Percentiles rank a stretch among this genome's conserved stretches.
These are phyloP conservation scores for Myotis myotis DNA, from an alignment of 2,797 vertebrate species.

Conservation along the genomic window DNA sequence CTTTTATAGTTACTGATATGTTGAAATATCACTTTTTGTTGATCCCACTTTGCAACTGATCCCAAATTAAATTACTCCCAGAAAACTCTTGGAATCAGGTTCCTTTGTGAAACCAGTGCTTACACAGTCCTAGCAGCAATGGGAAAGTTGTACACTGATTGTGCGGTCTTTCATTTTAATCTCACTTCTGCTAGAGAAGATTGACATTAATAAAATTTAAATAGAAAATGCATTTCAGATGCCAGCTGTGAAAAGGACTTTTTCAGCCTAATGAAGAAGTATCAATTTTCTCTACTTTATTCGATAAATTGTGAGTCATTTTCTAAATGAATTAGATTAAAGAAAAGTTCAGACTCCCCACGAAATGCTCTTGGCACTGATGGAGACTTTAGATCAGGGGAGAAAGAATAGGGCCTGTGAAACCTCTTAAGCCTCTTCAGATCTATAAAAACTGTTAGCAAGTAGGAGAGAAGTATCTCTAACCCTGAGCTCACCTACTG, in stretches of 20 bases:
- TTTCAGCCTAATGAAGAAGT: slow-evolving; percentile 88
- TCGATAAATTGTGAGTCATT: slow-evolving; percentile 86
- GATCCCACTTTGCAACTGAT: slow-evolving; percentile 29
- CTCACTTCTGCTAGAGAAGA: slow-evolving; percentile 79
- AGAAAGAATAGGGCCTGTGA: slow-evolving; percentile 58
- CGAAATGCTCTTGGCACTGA: slow-evolving; percentile 71
- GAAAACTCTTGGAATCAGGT: slow-evolving; percentile 63
- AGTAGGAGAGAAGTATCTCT: slow-evolving; percentile 60
- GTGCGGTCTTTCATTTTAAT: slow-evolving; percentile 80
- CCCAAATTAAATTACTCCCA: slow-evolving; percentile 57
- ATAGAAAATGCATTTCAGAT: slow-evolving; percentile 86
- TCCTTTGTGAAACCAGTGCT: slow-evolving; percentile 71
- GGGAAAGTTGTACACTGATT: slow-evolving; percentile 69
- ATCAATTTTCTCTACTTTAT: slow-evolving; percentile 86
- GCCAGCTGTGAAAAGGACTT: slow-evolving; percentile 85
- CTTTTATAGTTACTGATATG: slow-evolving; percentile 45
- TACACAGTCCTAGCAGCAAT: slow-evolving; percentile 61
- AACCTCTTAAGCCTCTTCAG: slow-evolving; percentile 67
- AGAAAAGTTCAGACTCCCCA: slow-evolving; percentile 83
- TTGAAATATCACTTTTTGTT: slow-evolving; percentile 59
- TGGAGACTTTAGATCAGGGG: slow-evolving; percentile 76
- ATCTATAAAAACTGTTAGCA: slow-evolving; percentile 71
- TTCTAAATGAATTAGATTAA: slow-evolving; percentile 88
- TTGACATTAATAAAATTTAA: slow-evolving; percentile 89
- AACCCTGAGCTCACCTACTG: slow-evolving; percentile 68